Percentiles rank a stretch among this genome's conserved stretches.
Conservation (phyloP, 2,113 vertebrate species). For the Carollia perspicillata region DNA sequence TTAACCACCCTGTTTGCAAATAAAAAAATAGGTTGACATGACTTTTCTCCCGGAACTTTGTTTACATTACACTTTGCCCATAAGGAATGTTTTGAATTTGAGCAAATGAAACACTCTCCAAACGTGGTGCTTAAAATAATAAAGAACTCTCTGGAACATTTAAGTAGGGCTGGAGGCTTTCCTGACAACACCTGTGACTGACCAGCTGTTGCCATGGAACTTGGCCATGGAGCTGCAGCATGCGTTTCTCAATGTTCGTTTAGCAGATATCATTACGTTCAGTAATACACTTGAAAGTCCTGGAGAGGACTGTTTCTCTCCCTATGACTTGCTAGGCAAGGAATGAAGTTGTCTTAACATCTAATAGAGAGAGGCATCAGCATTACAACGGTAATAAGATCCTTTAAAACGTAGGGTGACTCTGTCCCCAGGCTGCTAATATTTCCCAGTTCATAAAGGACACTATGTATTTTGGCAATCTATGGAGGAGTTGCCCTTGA, state of each 20-base stretch:
- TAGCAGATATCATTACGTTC: slow-evolving; percentile 35
- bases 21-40: slow-evolving; percentile 58
- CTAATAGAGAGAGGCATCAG: background rate
- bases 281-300: background rate
- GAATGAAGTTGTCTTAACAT: slow-evolving; percentile 52
- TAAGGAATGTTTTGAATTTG: slow-evolving; percentile 70
- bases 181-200: slow-evolving; percentile 74
- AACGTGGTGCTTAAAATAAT: slow-evolving; percentile 75
- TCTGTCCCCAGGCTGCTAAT: background rate
- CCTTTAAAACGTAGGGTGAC: background rate
- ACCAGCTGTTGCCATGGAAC: slow-evolving; percentile 69
- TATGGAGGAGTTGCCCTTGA: background rate
- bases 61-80: slow-evolving; percentile 69
- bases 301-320: background rate
- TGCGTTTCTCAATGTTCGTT: slow-evolving; percentile 48
- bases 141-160: slow-evolving; percentile 63
- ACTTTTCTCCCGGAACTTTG: slow-evolving; percentile 48
- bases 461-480: background rate
- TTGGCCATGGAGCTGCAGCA: slow-evolving; percentile 24
- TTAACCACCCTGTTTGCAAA: slow-evolving; percentile 67
- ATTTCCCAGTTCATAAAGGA: background rate
- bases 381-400: slow-evolving; percentile 15
- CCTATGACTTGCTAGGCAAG: background rate
- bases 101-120: slow-evolving; percentile 76
- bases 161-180: slow-evolving; percentile 39